A percentile compares a stretch with the other conserved stretches of the same genome.
Evolutionary conservation across 2,888 invertebrate species (phyloP).

Genomic region (Boloria selene): DNA sequence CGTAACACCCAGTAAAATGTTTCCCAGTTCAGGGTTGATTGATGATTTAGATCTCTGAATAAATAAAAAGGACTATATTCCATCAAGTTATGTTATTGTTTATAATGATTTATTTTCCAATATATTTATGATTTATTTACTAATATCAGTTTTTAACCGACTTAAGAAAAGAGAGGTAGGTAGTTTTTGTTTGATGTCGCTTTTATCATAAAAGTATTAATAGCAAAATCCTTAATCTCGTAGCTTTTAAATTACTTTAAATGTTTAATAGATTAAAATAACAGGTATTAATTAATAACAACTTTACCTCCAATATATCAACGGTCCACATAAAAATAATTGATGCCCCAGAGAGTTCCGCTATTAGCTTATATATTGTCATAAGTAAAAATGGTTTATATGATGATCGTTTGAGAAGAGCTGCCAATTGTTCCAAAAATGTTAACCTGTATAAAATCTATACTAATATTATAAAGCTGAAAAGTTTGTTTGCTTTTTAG

Average conservation of each 20-base stretch:
- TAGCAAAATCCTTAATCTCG: not conserved
- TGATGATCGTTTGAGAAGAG: constrained; percentile 46
- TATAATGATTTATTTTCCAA: no score
- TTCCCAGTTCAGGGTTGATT: constrained; percentile 48
- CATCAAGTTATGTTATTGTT: no score
- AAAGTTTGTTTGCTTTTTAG: no score
- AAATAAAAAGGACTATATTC: not conserved
- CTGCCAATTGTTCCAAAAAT: constrained; percentile 42
- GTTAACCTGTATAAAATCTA: constrained; percentile 45
- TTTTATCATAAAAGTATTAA: not conserved
- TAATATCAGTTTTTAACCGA: no score
- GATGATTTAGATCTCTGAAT: constrained; percentile 53
- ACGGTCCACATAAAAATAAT: constrained; percentile 57
- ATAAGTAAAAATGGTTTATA: constrained; percentile 56
- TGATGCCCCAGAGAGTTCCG: constrained; percentile 52
- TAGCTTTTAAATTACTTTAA: no score
- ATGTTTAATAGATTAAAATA: no score
- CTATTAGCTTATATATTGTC: constrained; percentile 47
- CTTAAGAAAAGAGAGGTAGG: no score
- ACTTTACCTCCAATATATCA: constrained; percentile 56
- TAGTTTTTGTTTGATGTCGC: no score
- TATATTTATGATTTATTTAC: no score
- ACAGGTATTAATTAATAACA: no score
- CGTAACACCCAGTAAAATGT: constrained; percentile 49
- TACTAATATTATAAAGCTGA: no score